phyloP scores from a whole-genome alignment of 2,113 vertebrate species.

The Poicephalus gulielmi region DNA sequence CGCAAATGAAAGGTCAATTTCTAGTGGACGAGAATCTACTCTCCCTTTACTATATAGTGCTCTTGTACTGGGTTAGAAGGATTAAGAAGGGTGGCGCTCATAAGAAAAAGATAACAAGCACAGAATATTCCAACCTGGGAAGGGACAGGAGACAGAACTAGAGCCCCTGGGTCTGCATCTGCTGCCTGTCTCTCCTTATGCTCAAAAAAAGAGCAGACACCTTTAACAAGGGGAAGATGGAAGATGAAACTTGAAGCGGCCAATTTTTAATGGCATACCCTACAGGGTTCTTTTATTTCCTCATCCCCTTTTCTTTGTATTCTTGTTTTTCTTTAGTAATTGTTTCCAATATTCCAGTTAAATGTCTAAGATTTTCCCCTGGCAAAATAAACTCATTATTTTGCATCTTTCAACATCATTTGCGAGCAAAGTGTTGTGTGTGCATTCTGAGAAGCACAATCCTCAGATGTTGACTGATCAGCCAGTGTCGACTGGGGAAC shows the following conservation, averaged over 20 bases:
- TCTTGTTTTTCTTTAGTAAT: neutral
- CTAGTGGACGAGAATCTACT: neutral
- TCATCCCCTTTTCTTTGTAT: neutral
- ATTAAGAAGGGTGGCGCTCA: neutral
- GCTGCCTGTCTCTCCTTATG: neutral
- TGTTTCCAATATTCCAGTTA: neutral
- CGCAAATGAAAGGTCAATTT: neutral
- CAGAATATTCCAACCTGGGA: neutral
- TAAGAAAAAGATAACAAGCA: neutral
- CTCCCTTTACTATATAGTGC: neutral
- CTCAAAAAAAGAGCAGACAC: neutral
- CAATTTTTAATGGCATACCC: neutral
- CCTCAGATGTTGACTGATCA: neutral
- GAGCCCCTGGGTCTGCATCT: neutral
- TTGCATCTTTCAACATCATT: neutral
- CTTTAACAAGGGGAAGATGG: neutral
- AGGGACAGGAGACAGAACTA: neutral
- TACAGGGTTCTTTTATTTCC: neutral
- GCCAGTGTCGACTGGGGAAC: neutral
- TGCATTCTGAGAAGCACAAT: neutral
- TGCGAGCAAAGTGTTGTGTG: neutral
- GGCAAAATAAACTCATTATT: neutral
- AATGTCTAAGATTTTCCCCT: neutral
- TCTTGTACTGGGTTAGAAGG: neutral
- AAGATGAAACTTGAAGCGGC: neutral